These are phyloP conservation scores for Dryococelus australis DNA, from an alignment of 2,888 invertebrate genomes.

Conservation along the genomic window DNA sequence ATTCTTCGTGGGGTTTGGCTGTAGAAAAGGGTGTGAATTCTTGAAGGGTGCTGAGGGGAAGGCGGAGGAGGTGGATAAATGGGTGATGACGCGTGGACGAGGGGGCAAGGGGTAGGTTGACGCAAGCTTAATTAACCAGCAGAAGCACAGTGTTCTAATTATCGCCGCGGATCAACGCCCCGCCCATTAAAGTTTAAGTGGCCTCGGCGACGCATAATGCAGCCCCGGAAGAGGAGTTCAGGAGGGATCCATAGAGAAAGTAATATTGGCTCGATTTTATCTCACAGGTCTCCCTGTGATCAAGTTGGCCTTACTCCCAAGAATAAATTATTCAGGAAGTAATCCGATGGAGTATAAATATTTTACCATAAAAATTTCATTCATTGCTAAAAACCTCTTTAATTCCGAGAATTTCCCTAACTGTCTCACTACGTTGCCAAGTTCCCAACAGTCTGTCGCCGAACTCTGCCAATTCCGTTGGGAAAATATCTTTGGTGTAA, in stretches of 20 bases:
- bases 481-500: too few relatives aligned
- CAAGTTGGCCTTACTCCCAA: neutral
- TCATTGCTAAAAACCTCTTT: too few relatives aligned
- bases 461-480: too few relatives aligned
- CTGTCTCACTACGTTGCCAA: too few relatives aligned
- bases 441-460: too few relatives aligned
- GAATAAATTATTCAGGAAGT: neutral
- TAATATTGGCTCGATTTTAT: neutral
- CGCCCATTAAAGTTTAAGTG: neutral
- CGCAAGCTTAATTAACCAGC: constrained; percentile 1
- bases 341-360: neutral
- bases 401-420: too few relatives aligned
- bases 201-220: neutral
- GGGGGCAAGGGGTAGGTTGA: neutral
- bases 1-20: neutral
- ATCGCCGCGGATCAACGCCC: neutral
- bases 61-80: too few relatives aligned
- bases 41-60: neutral
- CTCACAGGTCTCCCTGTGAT: neutral
- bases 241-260: neutral
- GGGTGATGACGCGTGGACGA: neutral
- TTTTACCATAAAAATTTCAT: neutral
- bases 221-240: neutral
- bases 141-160: neutral
- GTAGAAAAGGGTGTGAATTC: neutral